Evolutionary conservation across 2,113 vertebrate genomes (phyloP), one percentile per base, ranked within the genome.

Genomic region (Crocuta crocuta): DNA sequence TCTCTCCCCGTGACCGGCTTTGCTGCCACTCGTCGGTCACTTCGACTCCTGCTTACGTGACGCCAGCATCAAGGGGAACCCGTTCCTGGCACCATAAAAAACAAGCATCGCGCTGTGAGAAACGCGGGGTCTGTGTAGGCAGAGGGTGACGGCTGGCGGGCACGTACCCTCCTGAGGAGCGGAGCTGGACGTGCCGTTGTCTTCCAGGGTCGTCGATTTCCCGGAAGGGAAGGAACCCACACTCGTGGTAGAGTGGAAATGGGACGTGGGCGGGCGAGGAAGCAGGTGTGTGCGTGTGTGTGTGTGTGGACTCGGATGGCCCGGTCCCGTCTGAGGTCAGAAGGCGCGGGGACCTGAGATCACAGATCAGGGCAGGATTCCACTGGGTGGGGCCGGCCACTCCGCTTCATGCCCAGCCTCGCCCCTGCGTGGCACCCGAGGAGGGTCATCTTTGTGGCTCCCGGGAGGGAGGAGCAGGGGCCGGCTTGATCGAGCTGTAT

Each of bases 281-380:
- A 39, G 39, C 39, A 39, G 39, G 39, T 39, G 39, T 39, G 39
- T 39, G 39, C 4, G 10, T 15, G 8, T 74, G 35, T 74, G 71
- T 13, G 35, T 10, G n/a, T 39, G n/a, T 24, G 48, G 9, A 1
- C 10, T 13, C 2, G 1, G 63, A 8, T 39, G 45, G 3, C 3
- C 28, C 31, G 7, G 23, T 1, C 1, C 1, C 7, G 16, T 0
- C 2, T 28, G 35, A 61, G 2, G 28, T 11, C 7, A 35, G 70
- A 28, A 33, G 80, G 58, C 9, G 6, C 2, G 71, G 45, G 71
- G 13, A 55, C 13, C 16, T 33, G 80, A 23, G 55, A 21, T 7
- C 15, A 17, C 1, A 26, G 43, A 19, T 39, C 66, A 7, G 26
- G 33, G 50, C 8, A 39, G 11, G 4, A 3, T 23, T 35, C n/a